Evolutionary conservation across 2,888 invertebrate genomes (phyloP), one percentile per base, ranked within the genome.

Genomic region (Leucoptera coffeella): DNA sequence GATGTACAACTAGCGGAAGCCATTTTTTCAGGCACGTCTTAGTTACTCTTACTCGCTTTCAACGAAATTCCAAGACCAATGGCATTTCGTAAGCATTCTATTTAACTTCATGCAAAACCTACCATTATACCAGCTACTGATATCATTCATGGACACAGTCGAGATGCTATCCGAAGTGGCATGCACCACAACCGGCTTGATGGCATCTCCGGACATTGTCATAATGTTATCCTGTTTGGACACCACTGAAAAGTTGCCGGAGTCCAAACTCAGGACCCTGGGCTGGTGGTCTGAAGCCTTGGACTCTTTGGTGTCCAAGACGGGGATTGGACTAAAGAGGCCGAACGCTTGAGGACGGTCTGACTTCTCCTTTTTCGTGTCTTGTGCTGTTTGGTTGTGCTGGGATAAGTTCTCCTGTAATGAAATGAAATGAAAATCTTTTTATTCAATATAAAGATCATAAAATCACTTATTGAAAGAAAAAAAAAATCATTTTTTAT

Each of bases 121-220:
- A 59, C 62, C 69, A 67, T 79, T 77, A 45, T 80, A 74, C 82
- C 82, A 82, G 32, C 73, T 77, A 40, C 78, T 82, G 23, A 81
- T 72, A 50, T 81, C 80, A 36, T 73, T 71, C 49, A 74, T 73
- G 10, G 74, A 73, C 11, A 73, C 71, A 15, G 73, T 62, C 2
- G 69, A 62, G 36, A 69, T 61, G 15, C 55, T 67, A 25, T 72
- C 67, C 0, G 61, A 56, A 0, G 59, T 57, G 0, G 50, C 47
- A 30, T 65, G 58, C 1, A 52, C 45, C 1, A 50, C 50, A 0
- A 60, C 51, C 0, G 65, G 64, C 26, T 50, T 60, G 31, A 62
- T 30, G 0, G 51, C 58, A 29, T 62, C 60, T 2, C 62, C 59
- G 0, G 64, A 60, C 27, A 58, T 35, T 0, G 59, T 58, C 42